These are phyloP conservation scores for Frieseomelitta varia DNA, from an alignment of 1,140 invertebrate genomes.

Conservation along the genomic window DNA sequence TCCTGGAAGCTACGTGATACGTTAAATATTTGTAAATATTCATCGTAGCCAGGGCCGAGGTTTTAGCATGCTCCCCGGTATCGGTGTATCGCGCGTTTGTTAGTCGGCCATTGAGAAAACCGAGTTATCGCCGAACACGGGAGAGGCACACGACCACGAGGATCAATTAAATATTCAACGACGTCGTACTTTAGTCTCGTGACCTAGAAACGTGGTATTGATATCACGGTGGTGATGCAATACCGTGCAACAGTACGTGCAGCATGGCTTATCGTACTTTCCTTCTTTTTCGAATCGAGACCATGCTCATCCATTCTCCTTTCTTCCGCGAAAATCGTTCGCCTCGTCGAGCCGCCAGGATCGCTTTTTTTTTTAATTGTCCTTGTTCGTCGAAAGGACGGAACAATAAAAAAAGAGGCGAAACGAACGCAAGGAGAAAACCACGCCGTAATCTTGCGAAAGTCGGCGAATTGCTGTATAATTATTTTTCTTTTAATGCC, in stretches of 20 bases:
- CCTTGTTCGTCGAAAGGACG: background rate
- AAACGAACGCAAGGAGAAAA: too few relatives aligned
- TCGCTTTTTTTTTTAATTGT: slow-evolving; percentile 41
- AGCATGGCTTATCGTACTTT: background rate
- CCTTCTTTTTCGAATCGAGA: background rate
- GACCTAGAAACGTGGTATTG: slow-evolving; percentile 37
- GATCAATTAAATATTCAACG: slow-evolving; percentile 52
- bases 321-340: background rate
- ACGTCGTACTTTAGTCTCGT: slow-evolving; percentile 20
- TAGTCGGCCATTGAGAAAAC: slow-evolving; percentile 21
- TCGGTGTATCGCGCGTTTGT: slow-evolving; percentile 21
- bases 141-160: slow-evolving; percentile 10
- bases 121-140: slow-evolving; percentile 32
- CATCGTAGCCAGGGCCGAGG: background rate
- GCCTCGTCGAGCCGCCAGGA: background rate
- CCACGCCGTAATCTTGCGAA: slow-evolving; percentile 44
- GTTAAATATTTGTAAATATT: slow-evolving; percentile 52
- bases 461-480: slow-evolving; percentile 56
- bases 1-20: slow-evolving; percentile 31
- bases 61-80: background rate
- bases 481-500: too few relatives aligned
- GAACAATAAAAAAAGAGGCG: background rate
- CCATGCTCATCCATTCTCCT: too few relatives aligned
- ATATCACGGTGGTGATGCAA: background rate
- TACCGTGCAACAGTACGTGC: background rate